Evolutionary conservation across 2,797 vertebrate genomes (phyloP).

Genomic region (Huso huso): DNA sequence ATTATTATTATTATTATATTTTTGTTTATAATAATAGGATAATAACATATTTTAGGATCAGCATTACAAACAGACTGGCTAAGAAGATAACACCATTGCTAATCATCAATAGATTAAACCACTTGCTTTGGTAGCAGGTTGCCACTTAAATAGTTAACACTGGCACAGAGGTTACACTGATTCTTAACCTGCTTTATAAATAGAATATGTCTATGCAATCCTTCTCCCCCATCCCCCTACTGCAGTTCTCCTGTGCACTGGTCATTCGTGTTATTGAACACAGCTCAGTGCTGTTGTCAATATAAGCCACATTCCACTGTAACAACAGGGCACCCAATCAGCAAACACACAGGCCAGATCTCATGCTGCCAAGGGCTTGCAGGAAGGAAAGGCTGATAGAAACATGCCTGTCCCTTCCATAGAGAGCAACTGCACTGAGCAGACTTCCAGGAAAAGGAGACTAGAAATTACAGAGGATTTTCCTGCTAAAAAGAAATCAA

Average conservation of each 20-base stretch:
- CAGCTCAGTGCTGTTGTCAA: constrained; percentile 36
- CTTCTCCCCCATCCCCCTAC: constrained; percentile 48
- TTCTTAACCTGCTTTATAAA: constrained; percentile 73
- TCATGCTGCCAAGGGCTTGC: constrained; percentile 33
- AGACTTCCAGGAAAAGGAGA: constrained; percentile 48
- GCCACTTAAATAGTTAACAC: constrained; percentile 57
- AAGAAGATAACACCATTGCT: neutral
- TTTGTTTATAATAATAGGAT: too few species aligned
- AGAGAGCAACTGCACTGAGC: constrained; percentile 37
- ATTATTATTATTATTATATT: too few species aligned
- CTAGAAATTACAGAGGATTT: constrained; percentile 47
- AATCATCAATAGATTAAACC: too few species aligned
- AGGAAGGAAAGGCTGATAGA: constrained; percentile 29
- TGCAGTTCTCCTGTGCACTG: constrained; percentile 45
- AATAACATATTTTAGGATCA: too few species aligned
- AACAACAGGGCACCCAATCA: constrained; percentile 38
- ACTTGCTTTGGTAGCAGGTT: constrained; percentile 21
- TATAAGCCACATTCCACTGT: constrained; percentile 25
- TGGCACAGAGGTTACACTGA: constrained; percentile 49
- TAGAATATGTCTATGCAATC: constrained; percentile 70
- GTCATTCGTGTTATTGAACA: constrained; percentile 42
- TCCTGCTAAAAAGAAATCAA: constrained; percentile 54
- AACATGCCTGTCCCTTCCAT: constrained; percentile 41
- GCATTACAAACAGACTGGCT: too few species aligned
- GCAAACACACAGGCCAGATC: constrained; percentile 31